These are phyloP conservation scores for Erpetoichthys calabaricus DNA, from an alignment of 2,797 vertebrate genomes.

Conservation along the genomic window DNA sequence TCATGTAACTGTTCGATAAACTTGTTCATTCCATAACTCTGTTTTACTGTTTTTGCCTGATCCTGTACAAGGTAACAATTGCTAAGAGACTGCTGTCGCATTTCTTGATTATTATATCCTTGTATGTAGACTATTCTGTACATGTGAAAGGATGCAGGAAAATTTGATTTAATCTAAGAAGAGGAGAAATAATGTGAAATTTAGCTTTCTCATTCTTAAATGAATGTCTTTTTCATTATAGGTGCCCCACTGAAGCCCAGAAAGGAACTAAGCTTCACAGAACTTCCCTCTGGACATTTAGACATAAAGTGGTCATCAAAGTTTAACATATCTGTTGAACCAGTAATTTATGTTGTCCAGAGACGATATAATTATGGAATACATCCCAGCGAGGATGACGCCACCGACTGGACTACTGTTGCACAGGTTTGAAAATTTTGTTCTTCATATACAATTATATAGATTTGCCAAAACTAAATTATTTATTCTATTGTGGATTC, in stretches of 20 bases:
- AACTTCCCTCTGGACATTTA: constrained; percentile 66
- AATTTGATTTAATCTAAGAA: no score
- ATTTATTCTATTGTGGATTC: background rate
- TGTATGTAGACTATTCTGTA: no score
- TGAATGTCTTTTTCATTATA: constrained; percentile 23
- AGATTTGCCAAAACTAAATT: constrained; percentile 31
- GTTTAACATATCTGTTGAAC: constrained; percentile 88
- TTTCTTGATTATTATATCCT: no score
- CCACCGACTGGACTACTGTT: constrained; percentile 73
- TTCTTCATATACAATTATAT: no score
- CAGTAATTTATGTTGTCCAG: constrained; percentile 84
- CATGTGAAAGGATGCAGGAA: no score
- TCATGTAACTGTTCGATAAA: no score
- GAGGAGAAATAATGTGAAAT: no score
- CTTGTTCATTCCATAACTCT: no score
- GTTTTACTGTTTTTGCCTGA: no score
- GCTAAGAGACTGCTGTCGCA: no score
- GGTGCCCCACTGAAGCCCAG: constrained; percentile 90
- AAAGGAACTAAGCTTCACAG: constrained; percentile 75
- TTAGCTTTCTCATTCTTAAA: no score
- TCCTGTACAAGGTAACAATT: no score
- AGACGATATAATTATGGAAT: constrained; percentile 88
- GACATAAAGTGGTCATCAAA: constrained; percentile 89
- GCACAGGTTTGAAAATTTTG: constrained; percentile 54
- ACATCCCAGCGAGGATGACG: constrained; percentile 84